Base-by-base conservation (phyloP, 2,888 invertebrate species). In the Phragmatobia fuliginosa region DNA sequence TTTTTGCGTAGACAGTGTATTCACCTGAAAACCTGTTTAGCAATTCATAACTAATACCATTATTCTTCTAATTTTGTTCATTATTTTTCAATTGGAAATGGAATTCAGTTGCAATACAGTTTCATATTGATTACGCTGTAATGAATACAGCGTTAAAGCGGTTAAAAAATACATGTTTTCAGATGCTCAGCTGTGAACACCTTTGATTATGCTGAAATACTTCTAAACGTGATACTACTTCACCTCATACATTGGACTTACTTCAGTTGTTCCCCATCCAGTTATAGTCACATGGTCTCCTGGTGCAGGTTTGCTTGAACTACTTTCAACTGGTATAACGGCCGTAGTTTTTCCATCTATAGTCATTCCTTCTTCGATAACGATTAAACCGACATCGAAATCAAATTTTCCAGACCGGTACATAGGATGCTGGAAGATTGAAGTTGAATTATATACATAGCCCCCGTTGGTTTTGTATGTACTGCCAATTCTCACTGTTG, bases 371-470 rank as follows among this genome's bases (percentile, higher is more conserved):
- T 83, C 82, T n/a, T n/a, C n/a, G n/a, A n/a, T n/a, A n/a, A 0
- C 68, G 28, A 96, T 83, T 5, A 95, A 72, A 0, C 89, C 96
- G 0, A 95, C 90, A 62, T 96, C 96, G 69, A 92, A 95, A 78
- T 96, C 95, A 18, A 84, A 84, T 1, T 87, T 90, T 0, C 21
- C n/a, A 0, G 76, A 28, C 72, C 95, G 90, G 80, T 93, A 96
- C 0, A 76, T 62, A 0, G 93, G 92, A 76, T 96, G 96, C 1
- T 18, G 76, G 78, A 1, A 68, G 75, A 25, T 91, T 84, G 65
- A 59, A 0, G 81, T 82, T 0, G 95, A 87, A 2, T 84, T 81
- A 71, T 96, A 95, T 68, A 88, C 66, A 1, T 45, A 45, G n/a
- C 45, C n/a, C 21, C n/a, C 45, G 45, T 21, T 0, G 8, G 21